These are phyloP conservation scores for Seriola dumerili DNA, from an alignment of 2,113 vertebrate genomes.

Conservation along the genomic window DNA sequence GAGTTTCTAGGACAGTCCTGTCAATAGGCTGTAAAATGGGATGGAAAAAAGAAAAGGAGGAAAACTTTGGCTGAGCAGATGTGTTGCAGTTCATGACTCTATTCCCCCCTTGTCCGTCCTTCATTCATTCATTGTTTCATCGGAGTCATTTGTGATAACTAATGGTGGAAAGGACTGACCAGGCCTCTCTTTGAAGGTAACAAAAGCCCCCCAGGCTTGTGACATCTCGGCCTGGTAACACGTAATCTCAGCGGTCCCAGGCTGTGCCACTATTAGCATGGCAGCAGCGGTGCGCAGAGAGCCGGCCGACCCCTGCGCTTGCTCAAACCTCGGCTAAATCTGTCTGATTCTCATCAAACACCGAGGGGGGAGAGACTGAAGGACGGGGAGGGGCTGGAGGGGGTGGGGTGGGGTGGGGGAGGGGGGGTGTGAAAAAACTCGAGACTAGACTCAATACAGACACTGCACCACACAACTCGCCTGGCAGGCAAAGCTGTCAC, in stretches of 20 bases:
- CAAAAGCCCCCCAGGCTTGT: constrained; percentile 61
- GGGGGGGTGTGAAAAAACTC: constrained; percentile 31
- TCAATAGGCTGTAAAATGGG: constrained; percentile 54
- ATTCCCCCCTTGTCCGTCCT: constrained; percentile 30
- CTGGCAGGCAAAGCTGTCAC: constrained; percentile 75
- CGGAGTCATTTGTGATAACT: constrained; percentile 53
- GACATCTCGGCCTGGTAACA: constrained; percentile 72
- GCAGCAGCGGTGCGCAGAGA: constrained; percentile 33
- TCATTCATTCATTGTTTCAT: constrained; percentile 56
- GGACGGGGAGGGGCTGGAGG: neutral
- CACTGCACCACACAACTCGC: constrained; percentile 65
- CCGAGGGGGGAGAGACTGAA: neutral
- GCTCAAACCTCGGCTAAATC: constrained; percentile 66
- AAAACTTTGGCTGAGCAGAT: constrained; percentile 38
- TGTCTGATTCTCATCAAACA: constrained; percentile 72
- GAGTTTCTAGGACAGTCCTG: constrained; percentile 47
- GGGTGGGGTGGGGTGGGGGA: neutral
- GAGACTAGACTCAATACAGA: constrained; percentile 70
- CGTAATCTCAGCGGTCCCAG: constrained; percentile 75
- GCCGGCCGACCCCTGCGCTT: constrained; percentile 50
- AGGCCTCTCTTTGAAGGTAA: constrained; percentile 72
- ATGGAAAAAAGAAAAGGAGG: constrained; percentile 39
- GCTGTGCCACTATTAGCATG: constrained; percentile 65
- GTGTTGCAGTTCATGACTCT: constrained; percentile 53
- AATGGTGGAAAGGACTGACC: constrained; percentile 67